Base-by-base conservation (phyloP, 2,113 vertebrate species). In the Rhinolophus ferrumequinum region DNA sequence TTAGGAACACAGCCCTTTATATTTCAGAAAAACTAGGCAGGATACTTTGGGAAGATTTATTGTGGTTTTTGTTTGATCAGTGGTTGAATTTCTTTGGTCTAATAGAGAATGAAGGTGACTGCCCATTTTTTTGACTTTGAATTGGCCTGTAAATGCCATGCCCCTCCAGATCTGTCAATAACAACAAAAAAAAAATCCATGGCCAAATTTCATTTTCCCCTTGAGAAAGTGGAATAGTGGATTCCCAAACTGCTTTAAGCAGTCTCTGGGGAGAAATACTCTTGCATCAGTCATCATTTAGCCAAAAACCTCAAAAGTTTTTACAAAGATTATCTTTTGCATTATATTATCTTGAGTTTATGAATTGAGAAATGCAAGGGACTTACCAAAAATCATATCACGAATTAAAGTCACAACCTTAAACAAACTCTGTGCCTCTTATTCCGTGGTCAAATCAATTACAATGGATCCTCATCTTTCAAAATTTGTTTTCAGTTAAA, bases 281-380 rank as follows among this genome's bases (percentile, higher is more conserved):
- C 67, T 89, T 92, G 38, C 24, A 75, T 88, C 52, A 33, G 52
- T 90, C 79, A 82, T 86, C 41, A 96, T 60, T 95, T 93, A 92
- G 87, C 50, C 75, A 41, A 62, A 96, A 97, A 64, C 87, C 83
- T 94, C 94, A 95, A 94, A 94, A 26, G 33, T 64, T 92, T 85
- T 89, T 35, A 90, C n/a, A 79, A 94, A 88, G 93, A 73, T 80
- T 90, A 84, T 97, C 81, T 90, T 79, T 96, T 92, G 79, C 2
- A 1, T 93, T 77, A 9, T 54, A 89, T 93, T 94, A 97, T 97
- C 92, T 95, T 64, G 33, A 93, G 38, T 75, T 93, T 97, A 69
- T 60, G 33, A 96, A 92, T 70, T 94, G 94, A 89, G 80, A 95
- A 96, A 97, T 96, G 69, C 90, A 97, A 97, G 97, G 97, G 96